These are phyloP conservation scores for Pelodiscus sinensis DNA, from an alignment of 2,113 vertebrate genomes.

Conservation along the genomic window DNA sequence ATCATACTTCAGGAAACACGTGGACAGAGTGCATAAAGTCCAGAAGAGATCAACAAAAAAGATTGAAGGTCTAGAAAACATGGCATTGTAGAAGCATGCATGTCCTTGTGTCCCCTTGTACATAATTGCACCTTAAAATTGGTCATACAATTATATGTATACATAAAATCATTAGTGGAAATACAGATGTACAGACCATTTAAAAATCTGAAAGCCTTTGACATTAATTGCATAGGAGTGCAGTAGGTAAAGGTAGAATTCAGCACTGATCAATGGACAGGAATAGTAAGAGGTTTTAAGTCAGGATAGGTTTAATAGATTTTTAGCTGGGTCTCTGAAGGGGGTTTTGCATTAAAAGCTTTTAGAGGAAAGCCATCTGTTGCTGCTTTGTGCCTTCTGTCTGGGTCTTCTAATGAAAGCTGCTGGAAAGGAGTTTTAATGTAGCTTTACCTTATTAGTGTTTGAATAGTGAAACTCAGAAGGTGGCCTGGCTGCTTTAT, in stretches of 20 bases:
- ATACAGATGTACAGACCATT: too few species aligned
- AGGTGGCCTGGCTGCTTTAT: constrained; percentile 26
- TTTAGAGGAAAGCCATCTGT: constrained; percentile 55
- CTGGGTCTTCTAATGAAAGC: constrained; percentile 57
- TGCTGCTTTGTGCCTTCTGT: constrained; percentile 57
- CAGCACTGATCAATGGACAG: constrained; percentile 16
- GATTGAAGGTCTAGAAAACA: too few species aligned
- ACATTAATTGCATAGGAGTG: constrained; percentile 35
- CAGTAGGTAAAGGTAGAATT: constrained; percentile 7
- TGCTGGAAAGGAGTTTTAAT: constrained; percentile 33
- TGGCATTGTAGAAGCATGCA: too few species aligned
- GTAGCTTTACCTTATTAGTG: constrained; percentile 33
- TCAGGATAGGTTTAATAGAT: constrained; percentile 4
- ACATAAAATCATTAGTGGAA: too few species aligned
- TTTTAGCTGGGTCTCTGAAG: constrained; percentile 44
- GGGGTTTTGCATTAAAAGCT: constrained; percentile 45
- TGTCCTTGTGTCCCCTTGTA: too few species aligned
- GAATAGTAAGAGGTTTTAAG: constrained; percentile 19
- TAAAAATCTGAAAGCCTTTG: not conserved
- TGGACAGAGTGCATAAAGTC: too few species aligned
- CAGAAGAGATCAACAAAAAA: too few species aligned
- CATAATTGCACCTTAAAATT: too few species aligned
- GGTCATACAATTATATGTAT: too few species aligned
- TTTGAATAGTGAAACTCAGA: constrained; percentile 42
- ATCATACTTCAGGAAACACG: too few species aligned